These are phyloP conservation scores for Sisyra nigra DNA, from an alignment of 2,888 invertebrate genomes.

Conservation along the genomic window DNA sequence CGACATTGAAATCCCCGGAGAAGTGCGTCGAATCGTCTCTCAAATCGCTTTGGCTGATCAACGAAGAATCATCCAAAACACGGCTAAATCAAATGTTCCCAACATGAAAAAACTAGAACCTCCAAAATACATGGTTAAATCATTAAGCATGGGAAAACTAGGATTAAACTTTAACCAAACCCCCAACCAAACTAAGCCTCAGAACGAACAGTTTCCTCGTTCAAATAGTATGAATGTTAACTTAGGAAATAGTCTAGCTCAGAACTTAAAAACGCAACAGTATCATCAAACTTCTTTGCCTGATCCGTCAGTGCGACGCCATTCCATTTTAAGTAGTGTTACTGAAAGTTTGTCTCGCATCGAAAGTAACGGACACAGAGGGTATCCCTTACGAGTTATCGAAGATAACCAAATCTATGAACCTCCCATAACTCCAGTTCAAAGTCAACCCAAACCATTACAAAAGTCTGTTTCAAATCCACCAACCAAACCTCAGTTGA, in stretches of 20 bases:
- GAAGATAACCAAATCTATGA: slow-evolving; percentile 28
- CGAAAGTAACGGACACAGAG: slow-evolving; percentile 14
- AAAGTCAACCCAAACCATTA: slow-evolving; percentile 26
- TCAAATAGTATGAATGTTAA: slow-evolving; percentile 19
- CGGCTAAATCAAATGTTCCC: slow-evolving; percentile 20
- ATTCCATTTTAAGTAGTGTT: slow-evolving; percentile 1
- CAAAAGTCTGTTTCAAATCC: slow-evolving; percentile 24
- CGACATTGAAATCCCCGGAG: slow-evolving; percentile 52
- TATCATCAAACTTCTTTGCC: slow-evolving; percentile 1
- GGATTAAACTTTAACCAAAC: slow-evolving; percentile 14
- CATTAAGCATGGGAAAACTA: slow-evolving; percentile 23
- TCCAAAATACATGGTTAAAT: slow-evolving; percentile 23
- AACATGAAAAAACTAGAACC: slow-evolving; percentile 20
- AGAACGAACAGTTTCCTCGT: slow-evolving; percentile 14
- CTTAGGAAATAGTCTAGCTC: background rate
- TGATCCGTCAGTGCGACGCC: slow-evolving; percentile 4
- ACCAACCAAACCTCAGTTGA: slow-evolving; percentile 23
- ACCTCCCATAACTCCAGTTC: slow-evolving; percentile 15
- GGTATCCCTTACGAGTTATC: slow-evolving; percentile 31
- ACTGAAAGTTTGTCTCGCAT: slow-evolving; percentile 4
- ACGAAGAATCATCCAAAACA: slow-evolving; percentile 22
- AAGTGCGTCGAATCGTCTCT: slow-evolving; percentile 56
- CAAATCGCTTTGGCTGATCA: slow-evolving; percentile 36
- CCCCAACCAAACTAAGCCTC: slow-evolving; percentile 3
- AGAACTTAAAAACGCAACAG: background rate